Evolutionary conservation across 2,797 vertebrate genomes (phyloP), one percentile per base, ranked within the genome.

Genomic region (Arctocebus calabarensis): DNA sequence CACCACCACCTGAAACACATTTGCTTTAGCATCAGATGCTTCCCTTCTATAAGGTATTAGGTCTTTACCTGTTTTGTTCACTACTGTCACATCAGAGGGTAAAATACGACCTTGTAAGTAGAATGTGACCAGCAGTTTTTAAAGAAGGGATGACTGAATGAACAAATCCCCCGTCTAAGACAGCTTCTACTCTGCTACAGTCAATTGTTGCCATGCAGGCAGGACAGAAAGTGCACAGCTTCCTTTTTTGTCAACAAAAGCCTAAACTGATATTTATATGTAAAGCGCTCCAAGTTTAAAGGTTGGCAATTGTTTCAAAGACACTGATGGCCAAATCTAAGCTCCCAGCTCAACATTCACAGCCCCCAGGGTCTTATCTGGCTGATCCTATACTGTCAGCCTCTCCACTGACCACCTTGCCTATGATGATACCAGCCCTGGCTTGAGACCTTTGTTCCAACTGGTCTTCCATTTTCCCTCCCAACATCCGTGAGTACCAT

Each of bases 341-440:
- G 77, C 5, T 1, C n/a, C 6, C 34, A 29, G 27, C 29, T 29
- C 40, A 3, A 32, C 0, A 10, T 2, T 48, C 57, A 8, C 1
- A 7, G 57, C 17, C 32, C 34, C 10, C 19, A 1, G 0, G 7
- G 13, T 25, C 48, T 34, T 40, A 7, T 10, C 25, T 2, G 1
- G 19, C 43, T 9, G 57, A 45, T 4, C 23, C 70, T 16, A 5
- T 25, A 12, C 43, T 32, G 13, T n/a, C 40, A 45, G 20, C 61
- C 45, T 62, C 2, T 7, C 34, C 29, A 16, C 23, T 8, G 5
- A 7, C 37, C 32, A n/a, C 23, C 55, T 7, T 1, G 3, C 70
- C 40, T 4, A 12, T 4, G 57, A 29, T 6, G 16, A 2, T 0
- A 0, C 7, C 25, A 9, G 32, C 48, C n/a, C 48, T 5, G 23